phyloP scores from a whole-genome alignment of 2,888 invertebrate genomes.

The Volucella inflata region DNA sequence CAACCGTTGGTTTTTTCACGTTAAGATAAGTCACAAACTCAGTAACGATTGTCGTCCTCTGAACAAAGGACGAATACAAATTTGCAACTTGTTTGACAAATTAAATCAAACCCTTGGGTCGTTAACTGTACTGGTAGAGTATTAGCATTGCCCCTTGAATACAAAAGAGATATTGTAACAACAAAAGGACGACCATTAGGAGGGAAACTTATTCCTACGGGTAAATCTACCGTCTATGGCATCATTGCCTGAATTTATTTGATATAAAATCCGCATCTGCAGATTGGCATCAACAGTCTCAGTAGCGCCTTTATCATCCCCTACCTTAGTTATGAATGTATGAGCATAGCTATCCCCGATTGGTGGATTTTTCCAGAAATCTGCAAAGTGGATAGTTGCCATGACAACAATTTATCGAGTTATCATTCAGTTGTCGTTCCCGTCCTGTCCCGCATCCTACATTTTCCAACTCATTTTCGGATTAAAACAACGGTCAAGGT shows the following conservation, averaged over 20 bases:
- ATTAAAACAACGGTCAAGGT: constrained; percentile 30
- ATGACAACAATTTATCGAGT: constrained; percentile 24
- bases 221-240: neutral
- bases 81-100: too few relatives aligned
- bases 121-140: too few relatives aligned
- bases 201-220: neutral
- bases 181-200: neutral
- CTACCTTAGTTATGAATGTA: neutral
- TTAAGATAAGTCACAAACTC: too few relatives aligned
- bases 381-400: neutral
- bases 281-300: neutral
- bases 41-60: too few relatives aligned
- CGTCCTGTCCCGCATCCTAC: neutral
- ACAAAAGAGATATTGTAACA: too few relatives aligned
- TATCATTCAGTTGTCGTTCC: neutral
- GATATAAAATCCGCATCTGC: neutral
- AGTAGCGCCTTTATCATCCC: neutral
- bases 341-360: constrained; percentile 1
- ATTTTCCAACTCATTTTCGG: neutral
- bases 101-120: too few relatives aligned
- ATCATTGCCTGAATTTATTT: neutral
- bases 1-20: too few relatives aligned
- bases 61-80: too few relatives aligned
- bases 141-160: too few relatives aligned
- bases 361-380: constrained; percentile 5